phyloP scores from a whole-genome alignment of 2,113 vertebrate genomes.

The Peromyscus californicus region DNA sequence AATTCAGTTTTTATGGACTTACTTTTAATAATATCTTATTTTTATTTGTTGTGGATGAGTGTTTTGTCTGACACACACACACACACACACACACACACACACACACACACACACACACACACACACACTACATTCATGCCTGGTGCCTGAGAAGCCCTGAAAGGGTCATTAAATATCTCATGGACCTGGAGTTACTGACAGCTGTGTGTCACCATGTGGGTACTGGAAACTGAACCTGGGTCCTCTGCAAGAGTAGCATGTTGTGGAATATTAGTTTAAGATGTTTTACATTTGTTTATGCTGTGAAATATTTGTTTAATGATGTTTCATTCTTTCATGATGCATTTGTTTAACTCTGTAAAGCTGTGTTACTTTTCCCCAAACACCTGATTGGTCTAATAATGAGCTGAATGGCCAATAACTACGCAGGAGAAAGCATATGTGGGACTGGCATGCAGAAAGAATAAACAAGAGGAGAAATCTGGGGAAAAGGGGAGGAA shows the following conservation, averaged over 20 bases:
- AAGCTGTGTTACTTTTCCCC: neutral
- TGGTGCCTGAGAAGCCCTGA: neutral
- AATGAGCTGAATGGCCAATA: neutral
- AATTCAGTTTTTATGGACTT: neutral
- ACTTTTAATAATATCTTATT: neutral
- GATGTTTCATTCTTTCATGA: neutral
- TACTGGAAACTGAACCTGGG: neutral
- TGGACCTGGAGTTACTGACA: neutral
- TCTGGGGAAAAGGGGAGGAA: neutral
- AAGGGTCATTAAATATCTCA: neutral
- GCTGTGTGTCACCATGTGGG: neutral
- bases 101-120: neutral
- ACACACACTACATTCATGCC: neutral
- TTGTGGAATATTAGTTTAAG: neutral
- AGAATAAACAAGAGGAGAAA: neutral
- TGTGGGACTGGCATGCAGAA: neutral
- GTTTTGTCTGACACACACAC: neutral
- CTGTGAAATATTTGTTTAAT: neutral
- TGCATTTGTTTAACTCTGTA: neutral
- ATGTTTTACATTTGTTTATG: neutral
- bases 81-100: neutral
- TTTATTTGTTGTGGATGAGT: neutral
- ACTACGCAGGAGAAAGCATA: neutral
- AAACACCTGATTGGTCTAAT: neutral
- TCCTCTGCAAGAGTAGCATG: neutral